Conservation (phyloP, 1,140 invertebrate genomes). For the Pygmarrhopalites habei region DNA sequence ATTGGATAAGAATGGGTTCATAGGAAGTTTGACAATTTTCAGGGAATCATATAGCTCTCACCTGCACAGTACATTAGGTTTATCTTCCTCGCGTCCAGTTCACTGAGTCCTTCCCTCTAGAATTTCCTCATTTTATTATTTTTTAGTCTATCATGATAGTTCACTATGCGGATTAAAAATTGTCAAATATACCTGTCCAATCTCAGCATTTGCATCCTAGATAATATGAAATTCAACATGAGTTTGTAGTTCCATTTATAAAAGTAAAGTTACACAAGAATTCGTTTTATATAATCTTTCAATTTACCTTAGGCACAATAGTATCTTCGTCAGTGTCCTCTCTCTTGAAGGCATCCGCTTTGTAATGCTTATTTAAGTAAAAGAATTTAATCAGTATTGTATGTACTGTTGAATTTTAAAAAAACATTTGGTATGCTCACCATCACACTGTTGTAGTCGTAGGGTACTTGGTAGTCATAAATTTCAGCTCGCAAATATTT, state of each 20-base stretch:
- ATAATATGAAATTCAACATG: background rate
- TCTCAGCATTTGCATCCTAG: conserved; percentile 21
- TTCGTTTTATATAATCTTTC: too few relatives aligned
- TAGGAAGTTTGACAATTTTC: too few relatives aligned
- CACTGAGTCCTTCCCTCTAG: conserved; percentile 56
- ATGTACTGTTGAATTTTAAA: too few relatives aligned
- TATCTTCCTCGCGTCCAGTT: conserved; percentile 58
- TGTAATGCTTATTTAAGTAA: background rate
- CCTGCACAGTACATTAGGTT: conserved; percentile 58
- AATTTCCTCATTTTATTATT: too few relatives aligned
- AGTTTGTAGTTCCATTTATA: background rate
- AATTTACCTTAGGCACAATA: conserved; percentile 9
- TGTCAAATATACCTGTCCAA: too few relatives aligned
- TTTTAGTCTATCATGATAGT: too few relatives aligned
- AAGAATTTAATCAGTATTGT: too few relatives aligned
- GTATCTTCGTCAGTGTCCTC: conserved; percentile 14
- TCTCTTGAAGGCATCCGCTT: conserved; percentile 9
- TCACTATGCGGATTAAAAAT: too few relatives aligned
- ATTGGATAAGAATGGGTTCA: too few relatives aligned
- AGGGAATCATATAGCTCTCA: too few relatives aligned
- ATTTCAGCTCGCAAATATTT: conserved; percentile 9
- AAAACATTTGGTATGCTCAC: too few relatives aligned
- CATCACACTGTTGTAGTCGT: conserved; percentile 27
- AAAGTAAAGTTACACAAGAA: background rate
- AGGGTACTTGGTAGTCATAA: conserved; percentile 11